phyloP scores from a whole-genome alignment of 2,888 invertebrate species.

The Drosophila tripunctata region DNA sequence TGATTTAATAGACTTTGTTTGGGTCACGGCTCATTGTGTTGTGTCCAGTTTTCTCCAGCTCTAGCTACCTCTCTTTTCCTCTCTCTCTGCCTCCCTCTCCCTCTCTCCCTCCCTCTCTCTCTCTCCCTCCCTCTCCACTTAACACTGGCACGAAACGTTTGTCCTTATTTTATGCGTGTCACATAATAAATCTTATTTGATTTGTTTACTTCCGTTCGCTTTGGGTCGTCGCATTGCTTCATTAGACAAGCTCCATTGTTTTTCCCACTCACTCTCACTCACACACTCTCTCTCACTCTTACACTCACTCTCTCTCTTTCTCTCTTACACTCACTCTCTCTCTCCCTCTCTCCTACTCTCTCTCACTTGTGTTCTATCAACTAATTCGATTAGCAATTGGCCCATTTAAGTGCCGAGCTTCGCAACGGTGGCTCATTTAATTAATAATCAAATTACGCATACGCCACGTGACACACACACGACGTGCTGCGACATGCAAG shows the following conservation, averaged over 20 bases:
- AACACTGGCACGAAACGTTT: no score
- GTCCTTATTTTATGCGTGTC: conserved; percentile 75
- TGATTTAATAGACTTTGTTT: conserved; percentile 72
- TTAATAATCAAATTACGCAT: conserved; percentile 79
- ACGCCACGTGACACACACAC: conserved; percentile 67
- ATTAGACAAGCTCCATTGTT: conserved; percentile 59
- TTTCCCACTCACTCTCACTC: conserved; percentile 10
- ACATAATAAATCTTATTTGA: conserved; percentile 79
- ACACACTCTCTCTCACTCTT: neutral
- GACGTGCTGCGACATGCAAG: conserved; percentile 20
- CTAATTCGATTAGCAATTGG: conserved; percentile 73
- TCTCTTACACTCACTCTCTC: neutral
- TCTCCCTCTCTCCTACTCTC: conserved; percentile 1
- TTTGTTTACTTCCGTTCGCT: conserved; percentile 74
- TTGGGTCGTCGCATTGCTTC: conserved; percentile 33
- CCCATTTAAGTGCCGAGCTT: conserved; percentile 62
- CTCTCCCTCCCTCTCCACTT: neutral
- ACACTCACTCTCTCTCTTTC: neutral
- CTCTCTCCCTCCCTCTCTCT: neutral
- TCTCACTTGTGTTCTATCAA: conserved; percentile 11
- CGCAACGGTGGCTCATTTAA: conserved; percentile 61
- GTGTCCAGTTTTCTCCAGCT: conserved; percentile 5
- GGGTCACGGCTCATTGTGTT: conserved; percentile 58
- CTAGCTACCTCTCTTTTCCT: neutral
- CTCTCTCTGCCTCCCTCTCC: neutral